Evolutionary conservation across 2,888 invertebrate species (phyloP).

Genomic region (Subacronicta megacephala): DNA sequence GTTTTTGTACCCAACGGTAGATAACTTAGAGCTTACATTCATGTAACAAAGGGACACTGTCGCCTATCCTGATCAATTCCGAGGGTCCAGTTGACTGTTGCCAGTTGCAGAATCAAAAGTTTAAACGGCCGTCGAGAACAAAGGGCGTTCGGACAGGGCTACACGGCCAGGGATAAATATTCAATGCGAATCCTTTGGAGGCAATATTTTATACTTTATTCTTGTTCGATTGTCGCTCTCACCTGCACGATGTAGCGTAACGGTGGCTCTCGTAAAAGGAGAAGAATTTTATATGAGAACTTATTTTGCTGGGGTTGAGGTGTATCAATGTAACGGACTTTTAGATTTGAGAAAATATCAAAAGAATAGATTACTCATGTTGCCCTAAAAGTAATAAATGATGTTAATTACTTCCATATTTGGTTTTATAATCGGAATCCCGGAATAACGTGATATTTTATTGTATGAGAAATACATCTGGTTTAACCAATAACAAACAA

Average conservation of each 20-base stretch:
- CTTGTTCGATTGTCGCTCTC: slow-evolving; percentile 81
- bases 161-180: slow-evolving; percentile 85
- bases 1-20: slow-evolving; percentile 47
- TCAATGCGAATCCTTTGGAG: slow-evolving; percentile 89
- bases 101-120: slow-evolving; percentile 90
- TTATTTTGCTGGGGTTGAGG: slow-evolving; percentile 57
- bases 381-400: slow-evolving; percentile 19
- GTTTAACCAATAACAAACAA: slow-evolving; percentile 24
- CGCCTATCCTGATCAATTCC: slow-evolving; percentile 73
- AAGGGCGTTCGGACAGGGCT: slow-evolving; percentile 85
- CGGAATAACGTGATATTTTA: slow-evolving; percentile 25
- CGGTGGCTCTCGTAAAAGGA: slow-evolving; percentile 62
- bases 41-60: slow-evolving; percentile 25
- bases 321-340: slow-evolving; percentile 63
- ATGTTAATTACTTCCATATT: slow-evolving; percentile 48
- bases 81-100: slow-evolving; percentile 88
- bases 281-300: slow-evolving; percentile 66
- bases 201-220: slow-evolving; percentile 87
- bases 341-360: slow-evolving; percentile 42
- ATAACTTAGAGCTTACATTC: slow-evolving; percentile 58
- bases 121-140: slow-evolving; percentile 88
- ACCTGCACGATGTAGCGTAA: slow-evolving; percentile 82
- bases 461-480: slow-evolving; percentile 23
- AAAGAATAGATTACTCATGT: slow-evolving; percentile 48
- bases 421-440: slow-evolving; percentile 24